Conservation (phyloP, 92 coral and sea anemone genomes). For the Porites cylindrica region DNA sequence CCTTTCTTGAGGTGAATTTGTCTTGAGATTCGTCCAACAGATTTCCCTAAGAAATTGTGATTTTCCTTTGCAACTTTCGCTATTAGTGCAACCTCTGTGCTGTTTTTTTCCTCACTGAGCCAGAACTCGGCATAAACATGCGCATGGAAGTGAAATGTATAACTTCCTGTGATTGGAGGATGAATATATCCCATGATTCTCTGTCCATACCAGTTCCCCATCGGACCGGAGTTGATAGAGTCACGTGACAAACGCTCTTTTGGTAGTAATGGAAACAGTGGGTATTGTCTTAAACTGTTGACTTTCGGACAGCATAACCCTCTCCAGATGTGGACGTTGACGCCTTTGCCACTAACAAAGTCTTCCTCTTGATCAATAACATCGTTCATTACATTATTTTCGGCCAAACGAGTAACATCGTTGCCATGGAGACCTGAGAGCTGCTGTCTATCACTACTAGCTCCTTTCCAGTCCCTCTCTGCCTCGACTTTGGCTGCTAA, state of each 20-base stretch:
- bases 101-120: constrained; percentile 66
- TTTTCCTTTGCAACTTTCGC: constrained; percentile 60
- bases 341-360: constrained; percentile 30
- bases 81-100: constrained; percentile 53
- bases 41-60: neutral
- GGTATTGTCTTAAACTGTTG: constrained; percentile 80
- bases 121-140: constrained; percentile 78
- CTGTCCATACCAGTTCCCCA: constrained; percentile 81
- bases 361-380: neutral
- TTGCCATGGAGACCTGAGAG: neutral
- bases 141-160: constrained; percentile 65
- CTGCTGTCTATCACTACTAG: neutral
- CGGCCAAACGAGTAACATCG: neutral
- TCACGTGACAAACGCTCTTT: constrained; percentile 57
- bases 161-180: constrained; percentile 72
- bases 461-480: constrained; percentile 7
- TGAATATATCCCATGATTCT: constrained; percentile 79
- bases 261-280: constrained; percentile 84
- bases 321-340: constrained; percentile 81
- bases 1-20: constrained; percentile 37
- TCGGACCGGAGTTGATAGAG: constrained; percentile 59
- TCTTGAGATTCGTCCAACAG: constrained; percentile 29
- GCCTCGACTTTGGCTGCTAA: neutral
- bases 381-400: neutral
- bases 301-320: constrained; percentile 77